phyloP scores from a whole-genome alignment of 2,888 invertebrate species.

The Apodemia mormo region DNA sequence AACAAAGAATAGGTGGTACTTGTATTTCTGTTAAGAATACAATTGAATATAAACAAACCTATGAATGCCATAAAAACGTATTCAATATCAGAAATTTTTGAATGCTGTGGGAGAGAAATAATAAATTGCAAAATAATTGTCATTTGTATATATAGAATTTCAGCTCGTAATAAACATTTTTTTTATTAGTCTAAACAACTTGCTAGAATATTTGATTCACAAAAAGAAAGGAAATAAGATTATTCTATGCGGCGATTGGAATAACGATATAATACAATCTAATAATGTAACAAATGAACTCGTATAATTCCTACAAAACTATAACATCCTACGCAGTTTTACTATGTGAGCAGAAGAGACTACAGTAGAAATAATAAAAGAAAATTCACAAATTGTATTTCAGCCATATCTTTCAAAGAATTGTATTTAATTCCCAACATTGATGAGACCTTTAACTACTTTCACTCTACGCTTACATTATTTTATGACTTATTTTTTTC shows the following conservation, averaged over 20 bases:
- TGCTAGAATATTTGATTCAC: neutral
- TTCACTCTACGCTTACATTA: neutral
- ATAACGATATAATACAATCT: constrained; percentile 19
- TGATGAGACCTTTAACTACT: neutral
- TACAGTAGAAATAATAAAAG: constrained; percentile 16
- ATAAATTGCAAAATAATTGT: constrained; percentile 11
- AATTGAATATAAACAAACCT: neutral
- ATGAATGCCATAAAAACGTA: neutral
- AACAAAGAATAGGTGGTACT: constrained; percentile 18
- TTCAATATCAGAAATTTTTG: constrained; percentile 12
- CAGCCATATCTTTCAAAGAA: constrained; percentile 9
- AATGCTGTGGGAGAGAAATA: constrained; percentile 10
- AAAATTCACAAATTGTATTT: constrained; percentile 15
- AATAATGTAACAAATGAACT: constrained; percentile 8
- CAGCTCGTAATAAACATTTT: constrained; percentile 18
- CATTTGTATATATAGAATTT: constrained; percentile 22
- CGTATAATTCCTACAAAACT: constrained; percentile 3
- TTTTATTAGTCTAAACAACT: neutral
- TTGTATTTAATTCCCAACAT: neutral
- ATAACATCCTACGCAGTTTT: neutral
- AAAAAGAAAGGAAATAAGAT: constrained; percentile 9
- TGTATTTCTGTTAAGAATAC: constrained; percentile 7
- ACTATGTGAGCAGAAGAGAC: constrained; percentile 16
- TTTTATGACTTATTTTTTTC: constrained; percentile 9
- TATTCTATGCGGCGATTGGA: constrained; percentile 18